A percentile compares a stretch with the other conserved stretches of the same genome.
These are phyloP conservation scores for Dipus sagitta DNA, from an alignment of 2,797 vertebrate species.

Conservation along the genomic window DNA sequence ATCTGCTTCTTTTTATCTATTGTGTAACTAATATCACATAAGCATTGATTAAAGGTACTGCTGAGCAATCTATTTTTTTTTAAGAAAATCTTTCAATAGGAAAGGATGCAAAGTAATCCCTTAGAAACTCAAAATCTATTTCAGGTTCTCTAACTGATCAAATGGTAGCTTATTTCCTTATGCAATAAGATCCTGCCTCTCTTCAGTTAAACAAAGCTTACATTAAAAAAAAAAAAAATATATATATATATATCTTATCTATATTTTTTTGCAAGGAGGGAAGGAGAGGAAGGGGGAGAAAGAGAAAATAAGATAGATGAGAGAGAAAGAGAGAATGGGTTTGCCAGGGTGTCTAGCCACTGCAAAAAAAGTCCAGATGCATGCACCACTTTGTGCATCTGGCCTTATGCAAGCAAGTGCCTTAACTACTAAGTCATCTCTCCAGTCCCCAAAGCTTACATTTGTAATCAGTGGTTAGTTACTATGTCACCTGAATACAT, in stretches of 20 bases:
- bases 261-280: too few species aligned
- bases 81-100: slow-evolving; percentile 27
- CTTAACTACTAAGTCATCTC: too few species aligned
- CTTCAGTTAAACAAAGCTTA: slow-evolving; percentile 48
- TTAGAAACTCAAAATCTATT: slow-evolving; percentile 49
- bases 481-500: neutral
- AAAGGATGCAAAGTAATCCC: slow-evolving; percentile 38
- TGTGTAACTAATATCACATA: slow-evolving; percentile 45
- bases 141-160: slow-evolving; percentile 32
- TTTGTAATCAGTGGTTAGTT: slow-evolving; percentile 10
- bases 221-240: too few species aligned
- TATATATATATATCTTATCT: too few species aligned
- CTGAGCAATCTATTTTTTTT: slow-evolving; percentile 20
- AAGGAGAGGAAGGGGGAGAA: too few species aligned
- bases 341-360: too few species aligned
- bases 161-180: slow-evolving; percentile 26
- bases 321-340: too few species aligned
- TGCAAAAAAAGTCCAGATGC: too few species aligned
- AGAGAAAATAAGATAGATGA: too few species aligned
- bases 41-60: slow-evolving; percentile 13
- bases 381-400: too few species aligned
- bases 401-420: too few species aligned
- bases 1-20: slow-evolving; percentile 21
- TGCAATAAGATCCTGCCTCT: neutral
- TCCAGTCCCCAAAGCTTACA: too few species aligned